Conservation (phyloP, 1,140 invertebrate genomes). For the Zaprionus capensis region DNA sequence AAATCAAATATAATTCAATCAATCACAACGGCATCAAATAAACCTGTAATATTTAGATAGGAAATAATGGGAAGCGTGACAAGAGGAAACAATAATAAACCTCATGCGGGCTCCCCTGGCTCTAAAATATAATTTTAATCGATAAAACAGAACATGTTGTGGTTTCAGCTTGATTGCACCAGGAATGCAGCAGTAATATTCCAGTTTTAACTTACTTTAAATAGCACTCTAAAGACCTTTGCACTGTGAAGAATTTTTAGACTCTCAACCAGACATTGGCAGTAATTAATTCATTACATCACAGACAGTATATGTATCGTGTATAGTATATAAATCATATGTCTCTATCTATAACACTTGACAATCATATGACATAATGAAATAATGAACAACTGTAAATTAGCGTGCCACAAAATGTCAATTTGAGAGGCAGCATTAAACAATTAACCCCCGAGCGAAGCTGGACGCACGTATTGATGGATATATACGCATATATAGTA, state of each 20-base stretch:
- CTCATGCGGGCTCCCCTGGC: background rate
- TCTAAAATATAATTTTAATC: background rate
- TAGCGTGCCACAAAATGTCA: slow-evolving; percentile 56
- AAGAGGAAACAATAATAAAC: background rate
- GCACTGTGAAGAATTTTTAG: background rate
- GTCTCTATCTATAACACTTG: slow-evolving; percentile 40
- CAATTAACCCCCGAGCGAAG: slow-evolving; percentile 64
- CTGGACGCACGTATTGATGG: slow-evolving; percentile 12
- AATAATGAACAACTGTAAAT: slow-evolving; percentile 53
- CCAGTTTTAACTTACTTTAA: background rate
- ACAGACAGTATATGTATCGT: background rate
- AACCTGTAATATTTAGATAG: slow-evolving; percentile 6
- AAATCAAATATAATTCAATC: slow-evolving; percentile 33
- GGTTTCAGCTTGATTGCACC: background rate
- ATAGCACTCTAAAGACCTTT: background rate
- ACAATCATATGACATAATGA: slow-evolving; percentile 39
- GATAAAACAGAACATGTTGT: background rate
- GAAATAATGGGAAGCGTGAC: background rate
- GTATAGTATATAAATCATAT: slow-evolving; percentile 47
- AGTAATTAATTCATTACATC: slow-evolving; percentile 55
- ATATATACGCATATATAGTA: background rate
- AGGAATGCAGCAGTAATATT: background rate
- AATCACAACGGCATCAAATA: slow-evolving; percentile 18
- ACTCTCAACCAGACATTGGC: slow-evolving; percentile 8
- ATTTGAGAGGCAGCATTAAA: slow-evolving; percentile 65